These are phyloP conservation scores for Glareola pratincola DNA, from an alignment of 2,113 vertebrate species.

Conservation along the genomic window DNA sequence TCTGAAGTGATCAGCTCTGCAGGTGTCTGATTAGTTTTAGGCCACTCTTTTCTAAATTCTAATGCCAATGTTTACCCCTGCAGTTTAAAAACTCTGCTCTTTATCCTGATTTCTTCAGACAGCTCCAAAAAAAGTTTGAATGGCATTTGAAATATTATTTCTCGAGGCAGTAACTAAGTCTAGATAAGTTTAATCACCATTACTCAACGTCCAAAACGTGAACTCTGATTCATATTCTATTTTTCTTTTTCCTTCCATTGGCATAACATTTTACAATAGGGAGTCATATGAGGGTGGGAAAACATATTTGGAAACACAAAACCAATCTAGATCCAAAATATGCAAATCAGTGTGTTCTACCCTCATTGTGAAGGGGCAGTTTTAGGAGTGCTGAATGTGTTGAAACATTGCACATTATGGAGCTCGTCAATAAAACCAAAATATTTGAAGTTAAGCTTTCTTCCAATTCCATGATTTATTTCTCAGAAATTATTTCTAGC, in stretches of 20 bases:
- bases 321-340: not conserved
- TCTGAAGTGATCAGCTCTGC: not conserved
- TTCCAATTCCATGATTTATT: conserved; percentile 24
- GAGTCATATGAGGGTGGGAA: conserved; percentile 10
- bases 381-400: not conserved
- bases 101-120: not conserved
- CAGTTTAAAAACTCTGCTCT: not conserved
- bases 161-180: not conserved
- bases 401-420: conserved; percentile 17
- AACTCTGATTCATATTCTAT: not conserved
- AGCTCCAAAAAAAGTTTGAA: not conserved
- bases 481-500: conserved; percentile 41
- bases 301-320: conserved; percentile 26
- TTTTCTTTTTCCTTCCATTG: conserved; percentile 1
- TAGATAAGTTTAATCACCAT: not conserved
- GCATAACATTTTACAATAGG: conserved; percentile 9
- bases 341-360: not conserved
- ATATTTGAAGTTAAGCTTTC: conserved; percentile 21
- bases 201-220: not conserved
- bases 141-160: conserved; percentile 3
- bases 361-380: not conserved
- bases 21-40: not conserved
- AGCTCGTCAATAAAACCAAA: conserved; percentile 20
- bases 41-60: not conserved
- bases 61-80: not conserved